phyloP scores from a whole-genome alignment of 2,797 vertebrate species.

The Carcharodon carcharias region DNA sequence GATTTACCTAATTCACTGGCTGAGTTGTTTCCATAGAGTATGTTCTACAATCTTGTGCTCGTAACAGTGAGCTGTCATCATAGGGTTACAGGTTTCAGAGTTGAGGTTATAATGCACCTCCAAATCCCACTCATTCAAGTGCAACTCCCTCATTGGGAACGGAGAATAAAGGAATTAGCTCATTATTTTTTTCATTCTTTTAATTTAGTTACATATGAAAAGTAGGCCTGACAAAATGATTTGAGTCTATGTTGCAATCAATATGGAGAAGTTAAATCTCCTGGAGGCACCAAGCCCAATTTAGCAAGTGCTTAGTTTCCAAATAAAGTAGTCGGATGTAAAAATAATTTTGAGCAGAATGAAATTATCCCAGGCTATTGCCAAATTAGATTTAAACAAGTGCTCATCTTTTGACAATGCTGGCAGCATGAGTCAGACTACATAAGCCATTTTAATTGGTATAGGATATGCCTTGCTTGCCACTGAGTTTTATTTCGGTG shows the following conservation, averaged over 20 bases:
- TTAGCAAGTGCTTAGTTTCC: neutral
- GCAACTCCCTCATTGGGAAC: neutral
- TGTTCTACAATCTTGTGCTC: neutral
- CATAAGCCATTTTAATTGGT: neutral
- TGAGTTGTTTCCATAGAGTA: neutral
- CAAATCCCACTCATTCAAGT: neutral
- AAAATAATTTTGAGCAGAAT: neutral
- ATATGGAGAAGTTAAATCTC: neutral
- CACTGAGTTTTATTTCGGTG: neutral
- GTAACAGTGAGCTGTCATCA: neutral
- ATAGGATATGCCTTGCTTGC: neutral
- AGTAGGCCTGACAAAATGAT: neutral
- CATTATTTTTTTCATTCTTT: neutral
- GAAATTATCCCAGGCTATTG: neutral
- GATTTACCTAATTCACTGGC: neutral
- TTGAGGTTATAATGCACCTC: neutral
- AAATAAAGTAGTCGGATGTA: neutral
- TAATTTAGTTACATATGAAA: neutral
- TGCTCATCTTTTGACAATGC: neutral
- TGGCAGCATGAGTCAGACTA: neutral
- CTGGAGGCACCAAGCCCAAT: neutral
- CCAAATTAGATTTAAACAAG: neutral
- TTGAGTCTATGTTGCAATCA: neutral
- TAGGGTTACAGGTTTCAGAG: neutral
- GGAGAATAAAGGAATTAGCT: neutral